Evolutionary conservation across 2,113 vertebrate species (phyloP), one percentile per base, ranked within the genome.

Genomic region (Proterorhinus semilunaris): DNA sequence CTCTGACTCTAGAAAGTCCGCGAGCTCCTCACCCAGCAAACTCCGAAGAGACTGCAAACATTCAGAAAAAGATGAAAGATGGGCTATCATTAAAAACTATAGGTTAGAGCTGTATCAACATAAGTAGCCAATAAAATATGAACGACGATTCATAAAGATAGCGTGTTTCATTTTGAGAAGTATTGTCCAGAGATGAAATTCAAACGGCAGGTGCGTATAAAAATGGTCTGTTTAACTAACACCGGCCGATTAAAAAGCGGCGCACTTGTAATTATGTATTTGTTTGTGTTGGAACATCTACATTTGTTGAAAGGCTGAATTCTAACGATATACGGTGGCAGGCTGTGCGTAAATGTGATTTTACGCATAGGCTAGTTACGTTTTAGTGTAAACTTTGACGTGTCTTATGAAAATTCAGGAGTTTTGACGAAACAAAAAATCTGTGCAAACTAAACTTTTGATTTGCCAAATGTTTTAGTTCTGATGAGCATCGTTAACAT

Each of bases 1-100:
- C 48, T 91, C 91, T 3, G 93, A 93, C 74, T 89, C 90, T 77
- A 94, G 90, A 68, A 93, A 86, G 77, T 93, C 93, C 0, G 92
- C 88, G 78, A 91, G 75, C 82, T 95, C 94, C 63, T 95, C 93
- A 8, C 93, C 95, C 21, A 94, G 78, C 72, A 94, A 85, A 83
- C 86, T 89, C 73, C 90, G 89, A 51, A 92, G 90, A 83, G 87
- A 91, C 95, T 96, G 75, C 4, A 63, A 82, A 78, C 47, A 86
- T 10, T 84, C 16, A 85, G 43, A 16, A 49, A 64, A 3, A 67
- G 62, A 62, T 71, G 52, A 53, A 65, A 79, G 62, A 36, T 36
- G 27, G 27, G 27, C 27, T 61, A 79, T 71, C 6, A 55, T 9
- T 1, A 10, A 3, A 55, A 55, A 27, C 3, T 36, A 36, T 36